Percentiles rank a stretch among this genome's conserved stretches.
phyloP scores from a whole-genome alignment of 2,113 vertebrate genomes.

The Campylorhamphus procurvoides region DNA sequence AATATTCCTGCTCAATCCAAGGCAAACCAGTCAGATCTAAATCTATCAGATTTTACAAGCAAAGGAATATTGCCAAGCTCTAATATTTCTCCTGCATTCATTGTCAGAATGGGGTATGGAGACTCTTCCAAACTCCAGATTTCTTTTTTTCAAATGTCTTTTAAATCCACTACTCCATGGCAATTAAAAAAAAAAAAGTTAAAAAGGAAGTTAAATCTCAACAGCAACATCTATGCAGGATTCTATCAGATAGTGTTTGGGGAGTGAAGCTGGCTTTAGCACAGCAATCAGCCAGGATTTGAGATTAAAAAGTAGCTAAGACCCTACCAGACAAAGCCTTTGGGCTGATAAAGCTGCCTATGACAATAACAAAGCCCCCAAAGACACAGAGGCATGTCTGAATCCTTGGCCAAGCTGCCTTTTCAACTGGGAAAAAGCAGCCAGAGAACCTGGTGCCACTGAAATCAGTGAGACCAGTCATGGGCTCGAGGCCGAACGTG shows the following conservation, averaged over 20 bases:
- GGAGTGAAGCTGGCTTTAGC: slow-evolving; percentile 7
- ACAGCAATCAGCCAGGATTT: slow-evolving; percentile 14
- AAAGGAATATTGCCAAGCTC: slow-evolving; percentile 48
- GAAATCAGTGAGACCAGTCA: neutral
- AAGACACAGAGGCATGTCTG: neutral
- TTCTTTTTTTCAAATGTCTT: neutral
- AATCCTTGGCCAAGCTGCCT: neutral
- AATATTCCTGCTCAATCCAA: slow-evolving; percentile 46
- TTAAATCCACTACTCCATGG: neutral
- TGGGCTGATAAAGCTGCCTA: neutral
- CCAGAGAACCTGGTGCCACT: neutral
- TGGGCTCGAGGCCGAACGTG: neutral
- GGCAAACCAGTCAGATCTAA: slow-evolving; percentile 55
- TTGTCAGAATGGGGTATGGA: neutral
- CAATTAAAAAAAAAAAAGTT: neutral
- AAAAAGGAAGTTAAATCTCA: slow-evolving; percentile 8
- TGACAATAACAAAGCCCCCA: neutral
- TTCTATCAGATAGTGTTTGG: neutral
- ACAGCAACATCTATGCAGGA: neutral
- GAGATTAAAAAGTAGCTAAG: slow-evolving; percentile 43
- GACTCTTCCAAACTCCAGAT: slow-evolving; percentile 9
- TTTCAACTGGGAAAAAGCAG: neutral
- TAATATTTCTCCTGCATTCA: slow-evolving; percentile 40
- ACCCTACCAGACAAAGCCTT: slow-evolving; percentile 25
- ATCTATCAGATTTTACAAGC: slow-evolving; percentile 51